A percentile compares a stretch with the other conserved stretches of the same genome.
Evolutionary conservation across 1,140 invertebrate species (phyloP).

Genomic region (Gonatopus flavifemur): DNA sequence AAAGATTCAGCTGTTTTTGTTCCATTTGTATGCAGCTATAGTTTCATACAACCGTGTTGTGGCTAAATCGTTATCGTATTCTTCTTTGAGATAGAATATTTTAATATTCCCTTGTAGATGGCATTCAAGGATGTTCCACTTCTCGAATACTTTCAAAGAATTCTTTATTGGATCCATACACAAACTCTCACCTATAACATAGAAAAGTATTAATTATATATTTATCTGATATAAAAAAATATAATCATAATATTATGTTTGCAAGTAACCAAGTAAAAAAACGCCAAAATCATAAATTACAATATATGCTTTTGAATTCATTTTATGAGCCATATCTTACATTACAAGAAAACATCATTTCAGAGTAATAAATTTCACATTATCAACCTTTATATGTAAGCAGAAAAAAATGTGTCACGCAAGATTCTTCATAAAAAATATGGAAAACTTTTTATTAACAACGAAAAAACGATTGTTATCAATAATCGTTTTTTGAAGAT

Average conservation of each 20-base stretch:
- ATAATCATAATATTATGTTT: conserved; percentile 7
- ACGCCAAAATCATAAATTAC: neutral
- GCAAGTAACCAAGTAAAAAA: no score
- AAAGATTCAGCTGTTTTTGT: no score
- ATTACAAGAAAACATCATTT: no score
- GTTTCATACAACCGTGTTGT: conserved; percentile 42
- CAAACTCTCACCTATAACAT: conserved; percentile 74
- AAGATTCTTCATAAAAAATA: no score
- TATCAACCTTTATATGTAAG: no score
- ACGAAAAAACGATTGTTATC: no score
- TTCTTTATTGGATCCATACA: conserved; percentile 81
- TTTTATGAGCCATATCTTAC: no score
- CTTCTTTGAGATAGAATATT: conserved; percentile 61
- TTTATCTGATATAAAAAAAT: conserved; percentile 26
- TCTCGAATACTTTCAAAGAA: conserved; percentile 74
- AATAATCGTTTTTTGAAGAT: no score
- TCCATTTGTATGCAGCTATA: conserved; percentile 48
- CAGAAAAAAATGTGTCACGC: no score
- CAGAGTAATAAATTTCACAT: no score
- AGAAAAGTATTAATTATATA: conserved; percentile 25
- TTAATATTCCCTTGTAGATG: conserved; percentile 63
- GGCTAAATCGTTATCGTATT: conserved; percentile 55
- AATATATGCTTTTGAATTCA: conserved; percentile 10
- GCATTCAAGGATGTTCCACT: conserved; percentile 75
- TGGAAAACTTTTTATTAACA: no score